Base-by-base conservation (phyloP, 2,888 invertebrate species). In the Drosophila antonietae region DNA sequence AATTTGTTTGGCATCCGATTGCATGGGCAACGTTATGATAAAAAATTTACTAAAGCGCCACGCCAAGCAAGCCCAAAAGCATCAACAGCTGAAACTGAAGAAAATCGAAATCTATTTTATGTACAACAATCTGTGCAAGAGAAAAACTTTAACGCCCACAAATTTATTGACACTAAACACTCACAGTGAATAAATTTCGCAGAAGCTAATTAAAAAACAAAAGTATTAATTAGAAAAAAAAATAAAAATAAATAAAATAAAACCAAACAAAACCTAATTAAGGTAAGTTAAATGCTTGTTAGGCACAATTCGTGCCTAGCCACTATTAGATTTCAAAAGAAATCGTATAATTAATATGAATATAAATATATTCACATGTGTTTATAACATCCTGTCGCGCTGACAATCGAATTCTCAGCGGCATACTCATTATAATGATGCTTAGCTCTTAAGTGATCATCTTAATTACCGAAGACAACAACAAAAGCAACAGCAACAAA, bases 1-100 rank as follows among this genome's bases (percentile, higher is more conserved):
- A 69, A 66, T 73, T 66, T 15, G 68, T 67, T 57, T 57, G 68
- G 52, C 53, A 37, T 51, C 46, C 59, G 59, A 76, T 68, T 90
- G 91, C 60, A 91, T 91, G 90, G 90, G 90, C 83, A 88, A 84
- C 91, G 91, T 91, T 90, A 91, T 91, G 91, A 90, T 88, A 91
- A 90, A 77, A 80, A 81, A 83, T 76, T 79, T 81, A 67, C 63
- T 65, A 63, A 75, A 88, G 79, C 75, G 82, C 73, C 80, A 83
- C 78, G 81, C 81, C 84, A 68, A 51, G 51, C 51, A 51, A 51
- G 35, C 41, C 7, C 39, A 55, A 41, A 73, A 84, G 61, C 70
- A 72, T 62, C 74, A 81, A 55, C 83, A 88, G 78, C 80, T 84
- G 44, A 91, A 91, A 76, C 78, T 90, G 8, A 91, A 89, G 69